A percentile compares a stretch with the other conserved stretches of the same genome.
phyloP scores from a whole-genome alignment of 2,797 vertebrate species.

The Falco concolor region DNA sequence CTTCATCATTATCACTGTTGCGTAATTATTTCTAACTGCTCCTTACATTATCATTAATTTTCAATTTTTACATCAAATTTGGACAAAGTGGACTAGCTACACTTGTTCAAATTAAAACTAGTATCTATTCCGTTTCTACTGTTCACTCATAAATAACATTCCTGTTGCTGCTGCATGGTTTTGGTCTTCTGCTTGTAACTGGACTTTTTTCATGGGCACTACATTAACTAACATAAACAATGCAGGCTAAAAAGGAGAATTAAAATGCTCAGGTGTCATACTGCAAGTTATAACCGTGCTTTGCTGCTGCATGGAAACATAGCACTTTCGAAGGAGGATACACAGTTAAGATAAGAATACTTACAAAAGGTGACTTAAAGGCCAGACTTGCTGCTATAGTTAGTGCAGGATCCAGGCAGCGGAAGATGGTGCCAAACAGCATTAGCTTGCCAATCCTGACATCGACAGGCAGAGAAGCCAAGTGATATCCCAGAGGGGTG shows the following conservation, averaged over 20 bases:
- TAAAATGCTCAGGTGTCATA: neutral
- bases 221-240: neutral
- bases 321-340: neutral
- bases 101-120: neutral
- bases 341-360: slow-evolving; percentile 2
- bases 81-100: neutral
- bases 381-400: slow-evolving; percentile 97
- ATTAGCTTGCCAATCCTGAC: slow-evolving; percentile 97
- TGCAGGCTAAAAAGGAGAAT: neutral
- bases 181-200: neutral
- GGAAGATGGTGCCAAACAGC: slow-evolving; percentile 96
- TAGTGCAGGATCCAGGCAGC: slow-evolving; percentile 93
- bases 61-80: neutral
- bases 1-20: neutral
- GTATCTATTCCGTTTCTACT: neutral
- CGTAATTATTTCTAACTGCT: neutral
- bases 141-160: neutral
- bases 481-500: slow-evolving; percentile 94
- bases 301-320: neutral
- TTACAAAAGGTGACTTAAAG: slow-evolving; percentile 87
- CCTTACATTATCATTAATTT: neutral
- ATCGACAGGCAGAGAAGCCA: slow-evolving; percentile 95
- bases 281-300: neutral
- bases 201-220: neutral
- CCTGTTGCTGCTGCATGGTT: neutral